Evolutionary conservation across 2,888 invertebrate species (phyloP).

Genomic region (Rhagonycha fulva): DNA sequence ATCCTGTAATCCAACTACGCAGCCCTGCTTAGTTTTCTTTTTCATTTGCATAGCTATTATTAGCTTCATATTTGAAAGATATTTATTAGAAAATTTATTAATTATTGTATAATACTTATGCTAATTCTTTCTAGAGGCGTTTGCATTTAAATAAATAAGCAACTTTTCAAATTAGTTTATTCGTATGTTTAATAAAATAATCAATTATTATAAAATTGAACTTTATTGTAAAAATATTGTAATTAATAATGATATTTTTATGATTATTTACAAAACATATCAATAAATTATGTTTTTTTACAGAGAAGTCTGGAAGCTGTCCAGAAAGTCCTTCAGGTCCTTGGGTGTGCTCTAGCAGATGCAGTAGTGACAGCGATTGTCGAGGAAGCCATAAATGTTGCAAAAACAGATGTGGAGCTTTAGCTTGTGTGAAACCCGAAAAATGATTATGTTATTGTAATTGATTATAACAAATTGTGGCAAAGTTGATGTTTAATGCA

Average conservation of each 20-base stretch:
- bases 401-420: conserved; percentile 53
- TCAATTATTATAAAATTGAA: neutral
- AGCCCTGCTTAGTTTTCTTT: neutral
- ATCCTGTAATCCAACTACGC: too few species aligned
- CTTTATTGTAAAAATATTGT: neutral
- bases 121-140: neutral
- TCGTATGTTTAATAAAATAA: neutral
- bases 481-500: neutral
- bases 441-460: neutral
- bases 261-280: neutral
- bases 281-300: conserved; percentile 14
- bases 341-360: conserved; percentile 55
- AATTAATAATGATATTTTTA: neutral
- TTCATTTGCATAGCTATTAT: neutral
- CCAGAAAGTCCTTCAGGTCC: conserved; percentile 49
- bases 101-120: neutral
- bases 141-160: neutral
- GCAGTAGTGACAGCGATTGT: conserved; percentile 51
- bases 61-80: neutral
- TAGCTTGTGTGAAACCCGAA: conserved; percentile 50
- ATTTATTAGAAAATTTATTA: neutral
- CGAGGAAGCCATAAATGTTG: conserved; percentile 51
- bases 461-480: neutral
- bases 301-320: conserved; percentile 52
- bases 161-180: neutral